Evolutionary conservation across 2,888 invertebrate species (phyloP).

Genomic region (Petrolisthes manimaculis): DNA sequence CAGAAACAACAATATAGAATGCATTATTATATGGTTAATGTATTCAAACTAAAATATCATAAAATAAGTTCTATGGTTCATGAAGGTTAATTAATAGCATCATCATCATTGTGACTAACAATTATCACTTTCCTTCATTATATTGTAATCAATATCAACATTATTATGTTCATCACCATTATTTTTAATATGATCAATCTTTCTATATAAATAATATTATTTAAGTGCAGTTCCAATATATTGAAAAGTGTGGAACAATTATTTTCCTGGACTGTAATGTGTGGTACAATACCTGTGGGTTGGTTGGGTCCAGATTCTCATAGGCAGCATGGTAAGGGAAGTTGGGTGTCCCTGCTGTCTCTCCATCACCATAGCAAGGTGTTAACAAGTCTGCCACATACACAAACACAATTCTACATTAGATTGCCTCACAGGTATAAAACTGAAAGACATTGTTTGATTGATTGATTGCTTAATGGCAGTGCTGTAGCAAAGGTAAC

Average conservation of each 20-base stretch:
- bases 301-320: conserved; percentile 58
- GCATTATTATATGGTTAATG: neutral
- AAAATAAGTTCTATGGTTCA: neutral
- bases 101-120: neutral
- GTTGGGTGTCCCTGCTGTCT: conserved; percentile 49
- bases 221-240: too few relatives aligned
- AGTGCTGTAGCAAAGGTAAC: too few relatives aligned
- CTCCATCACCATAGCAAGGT: conserved; percentile 52
- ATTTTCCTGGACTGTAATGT: too few relatives aligned
- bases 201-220: too few relatives aligned
- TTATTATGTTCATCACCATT: neutral
- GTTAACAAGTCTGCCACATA: conserved; percentile 42
- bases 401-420: too few relatives aligned
- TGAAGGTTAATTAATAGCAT: neutral
- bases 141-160: neutral
- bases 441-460: too few relatives aligned
- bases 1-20: neutral
- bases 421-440: too few relatives aligned
- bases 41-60: neutral
- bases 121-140: neutral
- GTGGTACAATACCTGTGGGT: conserved; percentile 45
- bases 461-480: too few relatives aligned
- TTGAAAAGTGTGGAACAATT: too few relatives aligned
- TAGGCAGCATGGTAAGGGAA: conserved; percentile 58
- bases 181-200: neutral